Base-by-base conservation (phyloP, 2,113 vertebrate genomes). In the Podocnemis expansa region DNA sequence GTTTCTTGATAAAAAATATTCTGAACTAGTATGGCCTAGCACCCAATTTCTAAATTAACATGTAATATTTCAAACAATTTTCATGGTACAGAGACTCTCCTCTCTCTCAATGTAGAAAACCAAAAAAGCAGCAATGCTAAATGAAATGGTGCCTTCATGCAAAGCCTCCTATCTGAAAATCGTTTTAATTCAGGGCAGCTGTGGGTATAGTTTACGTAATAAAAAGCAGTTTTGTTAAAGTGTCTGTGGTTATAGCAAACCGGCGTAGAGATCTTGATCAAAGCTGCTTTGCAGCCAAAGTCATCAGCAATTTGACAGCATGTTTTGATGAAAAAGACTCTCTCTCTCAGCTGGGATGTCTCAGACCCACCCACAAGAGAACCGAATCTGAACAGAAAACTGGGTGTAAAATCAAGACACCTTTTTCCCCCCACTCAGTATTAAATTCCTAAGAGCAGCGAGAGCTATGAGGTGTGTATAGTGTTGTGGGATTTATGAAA, bases 181-280 rank as follows among this genome's bases (percentile, higher is more conserved):
- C 96, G 93, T 94, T 97, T 97, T 94, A 89, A 96, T 95, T 94
- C 96, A 95, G 93, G 92, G 92, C 95, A 95, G 97, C 95, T 93
- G 1, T 79, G 82, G 76, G 88, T 88, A 81, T 87, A 97, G 93
- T 96, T 97, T 95, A 92, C 92, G 82, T 89, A 88, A 92, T 98
- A 98, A 97, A 95, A 98, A 97, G 97, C 98, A 98, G 98, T 96
- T 96, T 90, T 91, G 82, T 87, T 83, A 16, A 97, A 97, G 98
- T 98, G 98, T 98, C 92, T 96, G 97, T 97, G 98, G 97, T 97
- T 97, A 94, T 87, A 89, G 70, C 90, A 94, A 92, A 81, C 93
- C 79, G 87, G 95, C 51, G 93, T 70, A 96, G 97, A 98, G 96
- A 97, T 95, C 89, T 70, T 98, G 98, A 98, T 98, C 98, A 98